Base-by-base conservation (phyloP, 2,113 vertebrate species). In the Campylomormyrus tamandua region DNA sequence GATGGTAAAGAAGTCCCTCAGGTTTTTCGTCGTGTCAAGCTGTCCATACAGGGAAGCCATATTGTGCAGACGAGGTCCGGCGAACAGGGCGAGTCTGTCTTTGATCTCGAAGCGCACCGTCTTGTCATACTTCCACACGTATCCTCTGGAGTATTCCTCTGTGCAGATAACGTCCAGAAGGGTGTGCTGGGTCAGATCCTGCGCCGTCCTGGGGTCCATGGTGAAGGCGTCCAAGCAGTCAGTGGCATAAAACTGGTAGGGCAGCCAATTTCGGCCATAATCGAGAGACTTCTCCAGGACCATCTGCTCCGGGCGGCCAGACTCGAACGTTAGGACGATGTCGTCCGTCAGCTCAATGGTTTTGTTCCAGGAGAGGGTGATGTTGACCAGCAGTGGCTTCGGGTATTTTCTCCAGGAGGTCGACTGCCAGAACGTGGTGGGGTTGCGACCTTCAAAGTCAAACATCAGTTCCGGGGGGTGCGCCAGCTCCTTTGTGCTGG, bases 91-190 rank as follows among this genome's bases (percentile, higher is more conserved):
- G 83, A 99, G 99, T 85, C 98, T 96, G 92, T 99, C 98, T 95
- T 99, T 99, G 95, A 99, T 98, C 95, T 99, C 98, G 21, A 99
- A 99, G 93, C 98, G 97, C 90, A 99, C 98, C 0, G 98, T 98
- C 95, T 99, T 99, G 93, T 98, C 98, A 87, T 99, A 96, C 92
- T 98, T 98, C 96, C 96, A 97, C 93, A 97, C 97, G 21, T 99
- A 99, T 42, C 98, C 97, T 0, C 97, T 96, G 6, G 98, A 99
- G 93, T 99, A 99, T 90, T 99, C 98, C 95, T 99, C 98, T 1
- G 98, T 99, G 95, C 98, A 99, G 96, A 99, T 99, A 92, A 99
- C 99, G 96, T 99, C 98, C 93, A 99, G 95, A 90, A 99, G 96
- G 0, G 98, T 98, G 49, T 96, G 96, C 94, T 99, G 97, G 0